phyloP scores from a whole-genome alignment of 2,888 invertebrate genomes.

The Cantharis rufa region DNA sequence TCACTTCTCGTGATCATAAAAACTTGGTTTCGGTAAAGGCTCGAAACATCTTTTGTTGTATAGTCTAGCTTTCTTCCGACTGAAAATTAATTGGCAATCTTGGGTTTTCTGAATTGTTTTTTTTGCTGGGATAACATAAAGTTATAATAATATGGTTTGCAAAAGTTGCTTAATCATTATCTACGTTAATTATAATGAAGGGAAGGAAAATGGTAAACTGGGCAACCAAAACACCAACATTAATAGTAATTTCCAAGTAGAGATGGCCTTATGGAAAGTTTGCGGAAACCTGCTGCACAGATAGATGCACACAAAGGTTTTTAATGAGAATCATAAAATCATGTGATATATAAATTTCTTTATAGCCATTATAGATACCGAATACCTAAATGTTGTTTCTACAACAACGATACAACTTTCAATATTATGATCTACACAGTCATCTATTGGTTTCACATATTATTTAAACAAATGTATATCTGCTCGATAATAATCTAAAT shows the following conservation, averaged over 20 bases:
- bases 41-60: not conserved
- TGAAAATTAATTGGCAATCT: not conserved
- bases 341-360: not conserved
- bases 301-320: not conserved
- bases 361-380: not conserved
- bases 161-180: not conserved
- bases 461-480: not conserved
- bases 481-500: not conserved
- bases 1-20: constrained; percentile 11
- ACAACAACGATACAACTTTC: not conserved
- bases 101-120: not conserved
- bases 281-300: not conserved
- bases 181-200: not conserved
- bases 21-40: not conserved
- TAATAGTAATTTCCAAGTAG: not conserved
- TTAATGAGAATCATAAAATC: not conserved
- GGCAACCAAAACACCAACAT: not conserved
- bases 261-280: not conserved
- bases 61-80: not conserved
- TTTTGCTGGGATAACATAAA: not conserved
- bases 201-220: not conserved
- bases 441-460: not conserved
- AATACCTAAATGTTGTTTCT: not conserved
- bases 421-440: not conserved
- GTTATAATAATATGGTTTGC: not conserved